These are phyloP conservation scores for Danionella cerebrum DNA, from an alignment of 2,113 vertebrate species.

Conservation along the genomic window DNA sequence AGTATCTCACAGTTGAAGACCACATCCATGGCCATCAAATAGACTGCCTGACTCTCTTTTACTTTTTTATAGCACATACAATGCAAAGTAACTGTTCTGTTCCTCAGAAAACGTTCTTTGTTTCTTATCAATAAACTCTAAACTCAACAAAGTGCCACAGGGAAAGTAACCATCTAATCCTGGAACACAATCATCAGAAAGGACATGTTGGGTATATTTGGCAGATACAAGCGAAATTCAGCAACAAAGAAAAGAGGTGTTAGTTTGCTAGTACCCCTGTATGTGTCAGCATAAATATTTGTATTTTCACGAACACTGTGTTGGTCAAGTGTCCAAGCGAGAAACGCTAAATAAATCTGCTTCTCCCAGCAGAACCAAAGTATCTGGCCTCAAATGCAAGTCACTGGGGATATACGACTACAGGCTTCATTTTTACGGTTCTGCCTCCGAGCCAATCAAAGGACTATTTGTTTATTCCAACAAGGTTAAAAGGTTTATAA, in stretches of 20 bases:
- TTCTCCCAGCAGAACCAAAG: slow-evolving; percentile 6
- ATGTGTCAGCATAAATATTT: slow-evolving; percentile 9
- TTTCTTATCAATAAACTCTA: neutral
- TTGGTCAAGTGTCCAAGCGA: slow-evolving; percentile 14
- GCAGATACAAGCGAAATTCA: neutral
- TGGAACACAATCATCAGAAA: slow-evolving; percentile 17
- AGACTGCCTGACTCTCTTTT: slow-evolving; percentile 38
- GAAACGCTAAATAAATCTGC: slow-evolving; percentile 10
- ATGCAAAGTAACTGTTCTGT: slow-evolving; percentile 35
- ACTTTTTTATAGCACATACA: slow-evolving; percentile 36
- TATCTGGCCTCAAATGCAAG: slow-evolving; percentile 24
- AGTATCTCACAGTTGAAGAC: slow-evolving; percentile 39
- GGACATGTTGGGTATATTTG: neutral
- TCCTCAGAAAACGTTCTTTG: neutral
- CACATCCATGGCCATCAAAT: slow-evolving; percentile 33
- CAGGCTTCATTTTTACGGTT: slow-evolving; percentile 15
- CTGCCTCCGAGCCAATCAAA: slow-evolving; percentile 10
- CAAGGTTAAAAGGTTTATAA: neutral
- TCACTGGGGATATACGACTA: slow-evolving; percentile 21
- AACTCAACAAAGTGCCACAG: neutral
- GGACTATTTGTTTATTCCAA: slow-evolving; percentile 13
- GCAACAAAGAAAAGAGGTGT: slow-evolving; percentile 16
- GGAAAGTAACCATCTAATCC: slow-evolving; percentile 13
- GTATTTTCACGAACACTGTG: neutral
- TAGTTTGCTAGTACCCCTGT: slow-evolving; percentile 19